Percentiles rank a stretch among this genome's conserved stretches.
These are phyloP conservation scores for Antheraea pernyi DNA, from an alignment of 1,140 invertebrate genomes.

Conservation along the genomic window DNA sequence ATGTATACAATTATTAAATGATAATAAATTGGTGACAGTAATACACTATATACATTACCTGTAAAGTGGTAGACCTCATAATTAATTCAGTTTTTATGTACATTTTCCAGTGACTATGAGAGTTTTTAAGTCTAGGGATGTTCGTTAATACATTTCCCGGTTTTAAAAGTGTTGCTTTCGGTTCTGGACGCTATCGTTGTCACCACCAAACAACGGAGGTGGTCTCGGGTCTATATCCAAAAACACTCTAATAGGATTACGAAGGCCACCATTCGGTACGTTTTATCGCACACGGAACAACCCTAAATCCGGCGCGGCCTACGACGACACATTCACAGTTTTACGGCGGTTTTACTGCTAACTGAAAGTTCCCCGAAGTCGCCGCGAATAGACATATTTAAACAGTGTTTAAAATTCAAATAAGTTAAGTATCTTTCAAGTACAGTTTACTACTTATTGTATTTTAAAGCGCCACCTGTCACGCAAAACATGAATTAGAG, in stretches of 20 bases:
- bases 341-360: constrained; percentile 50
- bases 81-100: too few species aligned
- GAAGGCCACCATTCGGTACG: constrained; percentile 21
- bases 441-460: constrained; percentile 1
- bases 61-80: too few species aligned
- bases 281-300: constrained; percentile 21
- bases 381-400: constrained; percentile 15
- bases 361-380: constrained; percentile 14
- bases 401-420: constrained; percentile 18
- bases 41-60: too few species aligned
- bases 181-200: background rate
- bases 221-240: background rate
- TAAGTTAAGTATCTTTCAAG: constrained; percentile 17
- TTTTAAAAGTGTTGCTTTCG: background rate
- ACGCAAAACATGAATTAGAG: constrained; percentile 1
- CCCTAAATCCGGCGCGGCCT: constrained; percentile 21
- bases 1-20: too few species aligned
- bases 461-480: background rate
- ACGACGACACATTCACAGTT: constrained; percentile 32
- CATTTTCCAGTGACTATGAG: too few species aligned
- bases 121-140: background rate
- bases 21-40: too few species aligned
- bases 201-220: background rate
- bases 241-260: background rate
- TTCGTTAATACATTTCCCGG: background rate